Evolutionary conservation across 2,113 vertebrate species (phyloP), one percentile per base, ranked within the genome.

Genomic region (Falco punctatus): DNA sequence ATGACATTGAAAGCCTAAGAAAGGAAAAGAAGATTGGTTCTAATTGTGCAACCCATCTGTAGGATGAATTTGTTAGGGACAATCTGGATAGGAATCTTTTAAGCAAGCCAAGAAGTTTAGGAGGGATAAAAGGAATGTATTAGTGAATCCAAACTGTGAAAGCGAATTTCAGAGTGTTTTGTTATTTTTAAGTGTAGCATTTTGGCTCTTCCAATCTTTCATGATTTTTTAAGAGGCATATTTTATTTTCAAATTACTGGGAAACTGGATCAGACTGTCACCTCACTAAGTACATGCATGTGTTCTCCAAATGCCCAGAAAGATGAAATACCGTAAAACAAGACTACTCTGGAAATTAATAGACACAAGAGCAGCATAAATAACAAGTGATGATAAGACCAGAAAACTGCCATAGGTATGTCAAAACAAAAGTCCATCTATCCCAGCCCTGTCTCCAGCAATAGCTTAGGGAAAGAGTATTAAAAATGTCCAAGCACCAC

Each of bases 21-120:
- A 87, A 27, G 46, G 85, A 81, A 69, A 86, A 87, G 81, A 91
- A 73, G 26, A 75, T 71, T 75, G 15, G 23, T 58, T 85, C 96
- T 71, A 92, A 94, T 92, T 96, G 86, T 72, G 73, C 86, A 97
- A 96, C n/a, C 33, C 49, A 70, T 92, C 82, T 86, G 88, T 92
- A 86, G 32, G 52, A 95, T 61, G 38, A 81, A 77, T 96, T 91
- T 91, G 54, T 89, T 58, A 88, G 65, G 81, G 58, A 87, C 73
- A 94, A 93, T 93, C 78, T 94, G 94, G 85, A 91, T 26, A 85
- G 70, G 35, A 91, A 95, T 81, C 62, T 90, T 81, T 82, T 51
- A 87, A 91, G 52, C 48, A 88, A 94, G 95, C 94, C 97, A 97
- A 96, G 86, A 92, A 90, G 86, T 85, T 94, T 87, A 97, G 79